phyloP scores from a whole-genome alignment of 2,888 invertebrate species.

The Drosophila histrio region DNA sequence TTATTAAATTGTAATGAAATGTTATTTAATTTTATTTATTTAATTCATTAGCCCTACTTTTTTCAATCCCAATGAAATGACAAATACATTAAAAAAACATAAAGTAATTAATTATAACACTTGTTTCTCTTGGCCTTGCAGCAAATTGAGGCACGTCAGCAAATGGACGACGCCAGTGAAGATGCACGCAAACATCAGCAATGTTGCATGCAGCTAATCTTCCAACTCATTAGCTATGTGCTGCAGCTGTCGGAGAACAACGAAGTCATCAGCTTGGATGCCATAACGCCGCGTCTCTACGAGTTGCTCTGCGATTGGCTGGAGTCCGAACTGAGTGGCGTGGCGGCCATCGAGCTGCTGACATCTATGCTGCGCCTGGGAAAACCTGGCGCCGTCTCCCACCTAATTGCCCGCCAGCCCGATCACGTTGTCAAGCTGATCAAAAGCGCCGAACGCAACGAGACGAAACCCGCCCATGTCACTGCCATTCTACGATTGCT shows the following conservation, averaged over 20 bases:
- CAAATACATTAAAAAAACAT: too few relatives aligned
- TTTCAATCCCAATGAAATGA: too few relatives aligned
- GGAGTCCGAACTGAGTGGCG: conserved; percentile 75
- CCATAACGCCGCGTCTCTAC: conserved; percentile 77
- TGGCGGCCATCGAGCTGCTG: conserved; percentile 78
- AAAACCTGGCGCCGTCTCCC: conserved; percentile 56
- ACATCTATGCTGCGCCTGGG: conserved; percentile 68
- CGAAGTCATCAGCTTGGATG: conserved; percentile 77
- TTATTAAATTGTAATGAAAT: too few relatives aligned
- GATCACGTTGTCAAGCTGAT: conserved; percentile 74
- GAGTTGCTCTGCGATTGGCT: conserved; percentile 79
- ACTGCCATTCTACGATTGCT: conserved; percentile 77
- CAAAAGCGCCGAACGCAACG: conserved; percentile 72
- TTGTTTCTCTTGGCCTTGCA: conserved; percentile 12
- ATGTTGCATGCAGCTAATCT: conserved; percentile 76
- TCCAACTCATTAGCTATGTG: conserved; percentile 75
- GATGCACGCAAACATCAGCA: conserved; percentile 80
- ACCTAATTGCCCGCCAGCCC: conserved; percentile 75
- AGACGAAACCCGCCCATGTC: conserved; percentile 69
- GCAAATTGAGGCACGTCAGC: conserved; percentile 67
- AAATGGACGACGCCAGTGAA: conserved; percentile 78
- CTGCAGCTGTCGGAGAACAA: conserved; percentile 70
- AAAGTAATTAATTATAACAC: too few relatives aligned
- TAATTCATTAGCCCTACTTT: too few relatives aligned
- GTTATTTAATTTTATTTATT: too few relatives aligned